These are phyloP conservation scores for Scelioninae gen. 1 DNA, from an alignment of 2,888 invertebrate species.

Conservation along the genomic window DNA sequence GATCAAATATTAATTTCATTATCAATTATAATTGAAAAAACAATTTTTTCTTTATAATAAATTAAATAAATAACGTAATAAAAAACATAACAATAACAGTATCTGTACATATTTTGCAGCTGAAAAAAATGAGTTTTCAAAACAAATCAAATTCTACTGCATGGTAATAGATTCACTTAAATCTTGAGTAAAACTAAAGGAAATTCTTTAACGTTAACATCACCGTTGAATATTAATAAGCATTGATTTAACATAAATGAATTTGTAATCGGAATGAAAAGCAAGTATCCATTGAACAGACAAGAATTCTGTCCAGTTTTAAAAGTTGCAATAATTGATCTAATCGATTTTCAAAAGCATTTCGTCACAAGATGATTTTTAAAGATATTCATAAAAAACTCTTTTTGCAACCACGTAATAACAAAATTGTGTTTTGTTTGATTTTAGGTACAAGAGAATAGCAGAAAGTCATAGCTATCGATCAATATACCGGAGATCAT, in stretches of 20 bases:
- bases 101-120: too few relatives aligned
- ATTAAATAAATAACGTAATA: too few relatives aligned
- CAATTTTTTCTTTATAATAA: too few relatives aligned
- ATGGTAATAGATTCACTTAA: not conserved
- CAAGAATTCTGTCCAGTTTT: too few relatives aligned
- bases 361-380: not conserved
- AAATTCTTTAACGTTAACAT: conserved; percentile 30
- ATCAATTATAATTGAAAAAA: too few relatives aligned
- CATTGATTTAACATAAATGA: conserved; percentile 27
- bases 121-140: not conserved
- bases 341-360: too few relatives aligned
- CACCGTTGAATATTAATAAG: conserved; percentile 32
- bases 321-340: too few relatives aligned
- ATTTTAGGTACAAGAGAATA: conserved; percentile 55
- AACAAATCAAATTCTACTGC: not conserved
- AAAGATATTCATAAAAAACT: too few relatives aligned
- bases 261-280: conserved; percentile 1
- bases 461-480: conserved; percentile 22
- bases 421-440: not conserved
- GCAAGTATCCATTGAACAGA: too few relatives aligned
- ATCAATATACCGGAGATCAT: conserved; percentile 18
- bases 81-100: not conserved
- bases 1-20: too few relatives aligned
- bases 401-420: not conserved
- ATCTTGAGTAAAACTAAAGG: conserved; percentile 7